Conservation (phyloP, 2,888 invertebrate species). For the Eristalis pertinax region DNA sequence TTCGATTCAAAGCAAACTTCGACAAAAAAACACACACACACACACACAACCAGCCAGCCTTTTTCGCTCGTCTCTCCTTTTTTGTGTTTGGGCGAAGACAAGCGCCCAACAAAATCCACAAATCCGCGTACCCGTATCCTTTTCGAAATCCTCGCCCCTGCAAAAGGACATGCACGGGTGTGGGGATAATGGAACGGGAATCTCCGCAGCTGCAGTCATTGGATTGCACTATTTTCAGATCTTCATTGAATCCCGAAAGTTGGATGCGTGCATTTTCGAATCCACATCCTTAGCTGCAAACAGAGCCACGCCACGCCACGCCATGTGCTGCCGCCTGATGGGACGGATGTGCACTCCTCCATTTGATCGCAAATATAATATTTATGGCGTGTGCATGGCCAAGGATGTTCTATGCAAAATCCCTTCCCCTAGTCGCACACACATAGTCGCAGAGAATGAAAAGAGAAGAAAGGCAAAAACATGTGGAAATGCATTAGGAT, state of each 20-base stretch:
- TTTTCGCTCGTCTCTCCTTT: constrained; percentile 11
- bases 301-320: not conserved
- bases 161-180: constrained; percentile 2
- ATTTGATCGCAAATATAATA: constrained; percentile 68
- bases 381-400: constrained; percentile 63
- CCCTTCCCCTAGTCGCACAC: constrained; percentile 30
- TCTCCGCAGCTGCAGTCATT: constrained; percentile 60
- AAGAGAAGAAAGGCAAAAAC: not conserved
- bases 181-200: constrained; percentile 1
- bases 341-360: constrained; percentile 47
- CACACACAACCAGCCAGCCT: constrained; percentile 25
- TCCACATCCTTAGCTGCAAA: constrained; percentile 11
- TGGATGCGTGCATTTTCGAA: constrained; percentile 28
- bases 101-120: constrained; percentile 46
- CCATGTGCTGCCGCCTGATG: not conserved
- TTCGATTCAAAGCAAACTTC: constrained; percentile 68
- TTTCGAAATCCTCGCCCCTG: constrained; percentile 8
- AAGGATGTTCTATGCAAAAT: constrained; percentile 64
- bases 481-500: constrained; percentile 51
- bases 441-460: not conserved
- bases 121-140: constrained; percentile 59
- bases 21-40: constrained; percentile 23
- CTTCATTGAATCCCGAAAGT: constrained; percentile 15
- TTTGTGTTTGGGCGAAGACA: not conserved
- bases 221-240: constrained; percentile 47